Percentiles rank a stretch among this genome's conserved stretches.
These are phyloP conservation scores for Albula goreensis DNA, from an alignment of 2,113 vertebrate species.

Conservation along the genomic window DNA sequence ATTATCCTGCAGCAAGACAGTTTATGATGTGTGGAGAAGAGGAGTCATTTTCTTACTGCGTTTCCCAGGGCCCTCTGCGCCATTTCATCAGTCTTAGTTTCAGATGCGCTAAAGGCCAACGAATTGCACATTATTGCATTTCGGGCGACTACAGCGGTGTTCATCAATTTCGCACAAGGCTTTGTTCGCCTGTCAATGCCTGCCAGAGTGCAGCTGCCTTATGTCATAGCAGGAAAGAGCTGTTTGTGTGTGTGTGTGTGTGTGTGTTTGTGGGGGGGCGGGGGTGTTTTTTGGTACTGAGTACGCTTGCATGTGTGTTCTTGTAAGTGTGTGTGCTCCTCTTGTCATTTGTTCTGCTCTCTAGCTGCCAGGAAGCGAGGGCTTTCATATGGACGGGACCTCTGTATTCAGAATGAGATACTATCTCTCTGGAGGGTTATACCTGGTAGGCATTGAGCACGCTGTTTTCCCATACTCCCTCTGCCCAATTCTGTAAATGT, in stretches of 20 bases:
- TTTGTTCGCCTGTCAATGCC: conserved; percentile 21
- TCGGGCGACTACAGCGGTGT: conserved; percentile 5
- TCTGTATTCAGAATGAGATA: background rate
- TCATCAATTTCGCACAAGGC: conserved; percentile 26
- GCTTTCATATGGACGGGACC: background rate
- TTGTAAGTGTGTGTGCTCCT: background rate
- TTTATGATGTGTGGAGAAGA: conserved; percentile 6
- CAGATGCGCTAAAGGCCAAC: conserved; percentile 26
- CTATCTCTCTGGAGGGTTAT: background rate
- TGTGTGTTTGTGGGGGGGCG: background rate
- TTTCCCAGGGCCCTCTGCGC: conserved; percentile 1
- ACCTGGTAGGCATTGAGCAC: background rate
- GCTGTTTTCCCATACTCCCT: background rate
- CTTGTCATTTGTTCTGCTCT: background rate
- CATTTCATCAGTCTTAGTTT: conserved; percentile 27
- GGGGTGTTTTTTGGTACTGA: background rate
- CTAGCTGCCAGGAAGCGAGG: background rate
- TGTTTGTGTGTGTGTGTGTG: background rate
- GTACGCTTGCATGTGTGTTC: background rate
- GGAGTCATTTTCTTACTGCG: conserved; percentile 10
- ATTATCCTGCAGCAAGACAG: background rate
- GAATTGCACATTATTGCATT: conserved; percentile 36
- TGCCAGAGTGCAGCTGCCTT: background rate
- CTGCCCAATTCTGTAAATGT: background rate
- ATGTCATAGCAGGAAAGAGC: background rate